These are phyloP conservation scores for Myotis yumanensis DNA, from an alignment of 2,113 vertebrate species.

Conservation along the genomic window DNA sequence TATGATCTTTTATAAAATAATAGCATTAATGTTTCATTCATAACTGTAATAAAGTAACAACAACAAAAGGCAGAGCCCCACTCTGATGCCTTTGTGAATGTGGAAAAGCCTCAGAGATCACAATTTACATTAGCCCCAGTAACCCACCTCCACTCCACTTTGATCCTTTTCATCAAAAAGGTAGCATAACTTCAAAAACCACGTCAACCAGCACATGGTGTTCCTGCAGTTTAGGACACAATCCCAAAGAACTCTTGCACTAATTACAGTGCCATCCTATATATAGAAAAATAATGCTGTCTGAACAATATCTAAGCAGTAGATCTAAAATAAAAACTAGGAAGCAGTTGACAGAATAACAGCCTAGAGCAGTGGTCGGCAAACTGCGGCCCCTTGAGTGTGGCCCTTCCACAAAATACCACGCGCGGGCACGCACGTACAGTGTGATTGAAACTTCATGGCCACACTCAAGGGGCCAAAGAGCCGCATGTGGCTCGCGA, in stretches of 20 bases:
- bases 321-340: not conserved
- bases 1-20: slow-evolving; percentile 51
- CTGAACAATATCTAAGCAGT: not conserved
- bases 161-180: slow-evolving; percentile 27
- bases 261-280: not conserved
- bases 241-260: not conserved
- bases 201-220: not conserved
- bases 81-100: not conserved
- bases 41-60: slow-evolving; percentile 41
- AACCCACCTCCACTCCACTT: not conserved
- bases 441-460: too few species aligned
- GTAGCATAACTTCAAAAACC: slow-evolving; percentile 32
- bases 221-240: not conserved
- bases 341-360: not conserved
- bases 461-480: too few species aligned
- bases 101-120: not conserved
- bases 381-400: too few species aligned
- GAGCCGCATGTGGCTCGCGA: too few species aligned
- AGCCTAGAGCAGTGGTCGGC: not conserved
- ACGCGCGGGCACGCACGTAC: too few species aligned
- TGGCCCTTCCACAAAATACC: too few species aligned
- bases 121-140: not conserved
- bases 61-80: not conserved
- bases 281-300: not conserved
- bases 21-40: not conserved